Evolutionary conservation across 2,888 invertebrate species (phyloP).

Genomic region (Oxytorus armatus): DNA sequence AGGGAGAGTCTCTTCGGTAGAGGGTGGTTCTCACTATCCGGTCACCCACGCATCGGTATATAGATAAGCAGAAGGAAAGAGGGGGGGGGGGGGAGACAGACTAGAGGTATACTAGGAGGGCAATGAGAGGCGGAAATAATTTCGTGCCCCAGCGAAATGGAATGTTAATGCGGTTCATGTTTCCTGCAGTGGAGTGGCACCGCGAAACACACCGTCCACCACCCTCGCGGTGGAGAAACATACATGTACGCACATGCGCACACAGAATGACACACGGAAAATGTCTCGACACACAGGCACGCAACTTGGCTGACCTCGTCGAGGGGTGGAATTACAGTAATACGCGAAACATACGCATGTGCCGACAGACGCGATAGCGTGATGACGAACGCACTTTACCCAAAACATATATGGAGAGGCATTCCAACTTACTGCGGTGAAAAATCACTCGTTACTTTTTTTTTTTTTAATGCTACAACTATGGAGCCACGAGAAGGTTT

Average conservation of each 20-base stretch:
- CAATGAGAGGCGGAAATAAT: slow-evolving; percentile 76
- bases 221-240: slow-evolving; percentile 3
- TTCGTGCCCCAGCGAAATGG: slow-evolving; percentile 74
- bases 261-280: not conserved
- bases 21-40: slow-evolving; percentile 12
- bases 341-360: slow-evolving; percentile 21
- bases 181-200: slow-evolving; percentile 54
- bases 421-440: no score
- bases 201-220: slow-evolving; percentile 17
- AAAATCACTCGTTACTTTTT: no score
- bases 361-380: slow-evolving; percentile 10
- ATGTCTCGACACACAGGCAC: not conserved
- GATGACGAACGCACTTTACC: slow-evolving; percentile 53
- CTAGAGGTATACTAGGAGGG: slow-evolving; percentile 3
- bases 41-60: not conserved
- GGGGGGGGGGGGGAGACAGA: not conserved
- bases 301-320: slow-evolving; percentile 27
- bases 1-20: slow-evolving; percentile 20
- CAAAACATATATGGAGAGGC: not conserved
- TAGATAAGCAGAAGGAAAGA: not conserved
- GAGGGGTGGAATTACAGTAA: not conserved
- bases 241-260: slow-evolving; percentile 7
- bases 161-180: slow-evolving; percentile 78
- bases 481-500: no score
- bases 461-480: no score